phyloP scores from a whole-genome alignment of 2,888 invertebrate species.

The Nymphalis polychloros region DNA sequence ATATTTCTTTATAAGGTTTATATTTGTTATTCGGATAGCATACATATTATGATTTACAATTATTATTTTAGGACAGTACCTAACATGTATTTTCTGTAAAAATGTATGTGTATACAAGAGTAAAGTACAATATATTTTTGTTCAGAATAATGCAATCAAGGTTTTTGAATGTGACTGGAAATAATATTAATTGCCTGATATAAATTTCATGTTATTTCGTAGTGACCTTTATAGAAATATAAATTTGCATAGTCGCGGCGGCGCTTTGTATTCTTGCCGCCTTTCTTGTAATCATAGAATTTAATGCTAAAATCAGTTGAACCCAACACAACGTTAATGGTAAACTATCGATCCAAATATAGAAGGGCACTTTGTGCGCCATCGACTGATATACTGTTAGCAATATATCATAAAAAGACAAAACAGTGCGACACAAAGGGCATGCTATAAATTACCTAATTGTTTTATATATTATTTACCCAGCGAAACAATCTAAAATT shows the following conservation, averaged over 20 bases:
- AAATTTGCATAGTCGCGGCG: conserved; percentile 61
- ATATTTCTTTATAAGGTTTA: too few relatives aligned
- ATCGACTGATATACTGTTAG: conserved; percentile 66
- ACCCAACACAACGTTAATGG: conserved; percentile 65
- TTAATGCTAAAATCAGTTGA: conserved; percentile 71
- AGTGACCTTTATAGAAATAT: conserved; percentile 8
- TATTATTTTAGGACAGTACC: background rate
- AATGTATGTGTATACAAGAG: background rate
- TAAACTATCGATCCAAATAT: conserved; percentile 78
- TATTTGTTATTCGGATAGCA: too few relatives aligned
- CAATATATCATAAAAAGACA: conserved; percentile 61
- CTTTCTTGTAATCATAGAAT: conserved; percentile 63
- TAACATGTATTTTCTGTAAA: background rate
- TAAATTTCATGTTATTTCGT: background rate
- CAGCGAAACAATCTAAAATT: conserved; percentile 45
- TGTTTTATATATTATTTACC: conserved; percentile 37
- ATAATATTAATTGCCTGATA: background rate
- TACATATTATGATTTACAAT: background rate
- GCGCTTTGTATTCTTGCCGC: conserved; percentile 56
- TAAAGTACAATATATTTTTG: conserved; percentile 1
- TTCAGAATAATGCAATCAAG: conserved; percentile 4
- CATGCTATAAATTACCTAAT: conserved; percentile 66
- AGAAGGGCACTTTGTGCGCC: conserved; percentile 73
- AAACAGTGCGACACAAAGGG: conserved; percentile 68
- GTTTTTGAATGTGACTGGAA: background rate